Base-by-base conservation (phyloP, 1,140 invertebrate species). In the Antheraea mylitta region DNA sequence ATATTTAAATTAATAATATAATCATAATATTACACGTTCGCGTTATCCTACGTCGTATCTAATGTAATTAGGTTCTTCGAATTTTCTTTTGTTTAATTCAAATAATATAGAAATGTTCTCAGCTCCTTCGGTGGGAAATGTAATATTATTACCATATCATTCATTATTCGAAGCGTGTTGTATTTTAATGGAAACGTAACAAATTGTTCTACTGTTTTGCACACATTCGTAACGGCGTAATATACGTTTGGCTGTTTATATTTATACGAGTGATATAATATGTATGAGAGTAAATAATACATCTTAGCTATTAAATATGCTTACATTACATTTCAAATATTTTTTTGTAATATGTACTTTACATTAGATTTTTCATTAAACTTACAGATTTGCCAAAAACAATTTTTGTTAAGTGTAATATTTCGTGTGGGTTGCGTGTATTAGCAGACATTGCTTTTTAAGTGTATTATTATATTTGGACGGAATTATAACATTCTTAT, bases 1-100 rank as follows among this genome's bases (percentile, higher is more conserved):
- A 88, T 90, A 89, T 90, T 90, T 91, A 91, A 90, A 91, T 91
- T 88, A 90, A 90, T 91, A 91, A 87, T 91, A 91, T 89, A 88
- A 91, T 91, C 82, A 87, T 91, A 87, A 86, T 91, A 82, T 87
- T 87, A 83, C 81, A 86, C 85, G 85, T 36, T 58, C 30, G 64
- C 66, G 68, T 67, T 64, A 73, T 67, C 60, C 70, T 53, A 58
- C 66, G 61, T 60, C 68, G 58, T 67, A 37, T 67, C 68, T 70
- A 62, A 67, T 73, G 65, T 86, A 89, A 86, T 86, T 85, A 81
- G 81, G 76, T 83, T 77, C 72, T 83, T 84, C 83, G 78, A 68
- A 69, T 66, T 73, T 78, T 75, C 77, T 82, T 82, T 80, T 77
- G 78, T 82, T 83, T 83, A 76, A 87, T 84, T 81, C 76, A 80